phyloP scores from a whole-genome alignment of 2,113 vertebrate species.

The Serinus canaria region DNA sequence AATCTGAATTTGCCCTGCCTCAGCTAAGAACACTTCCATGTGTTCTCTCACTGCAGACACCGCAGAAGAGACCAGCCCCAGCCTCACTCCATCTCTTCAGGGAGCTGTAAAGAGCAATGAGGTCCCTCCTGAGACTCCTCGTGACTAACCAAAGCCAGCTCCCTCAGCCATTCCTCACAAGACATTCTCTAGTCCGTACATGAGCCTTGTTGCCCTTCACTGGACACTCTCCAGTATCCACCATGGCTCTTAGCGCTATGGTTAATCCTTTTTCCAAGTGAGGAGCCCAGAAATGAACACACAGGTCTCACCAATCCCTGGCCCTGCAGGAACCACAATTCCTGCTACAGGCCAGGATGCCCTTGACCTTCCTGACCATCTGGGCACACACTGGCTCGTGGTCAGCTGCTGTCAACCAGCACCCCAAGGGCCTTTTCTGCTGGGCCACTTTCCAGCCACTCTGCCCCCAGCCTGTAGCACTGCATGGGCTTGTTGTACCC shows the following conservation, averaged over 20 bases:
- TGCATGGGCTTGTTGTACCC: accelerated
- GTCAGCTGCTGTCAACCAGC: neutral
- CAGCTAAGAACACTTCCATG: neutral
- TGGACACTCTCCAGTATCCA: neutral
- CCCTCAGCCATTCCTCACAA: neutral
- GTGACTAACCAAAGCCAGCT: neutral
- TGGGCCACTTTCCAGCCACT: neutral
- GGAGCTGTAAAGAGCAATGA: neutral
- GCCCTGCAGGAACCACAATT: neutral
- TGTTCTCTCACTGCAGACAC: neutral
- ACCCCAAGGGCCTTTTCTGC: accelerated
- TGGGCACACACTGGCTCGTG: neutral
- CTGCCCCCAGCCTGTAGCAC: neutral
- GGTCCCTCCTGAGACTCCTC: neutral
- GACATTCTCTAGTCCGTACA: neutral
- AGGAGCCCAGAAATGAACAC: neutral
- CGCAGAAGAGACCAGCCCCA: accelerated
- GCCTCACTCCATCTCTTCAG: neutral
- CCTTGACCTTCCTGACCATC: neutral
- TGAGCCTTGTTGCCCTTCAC: neutral
- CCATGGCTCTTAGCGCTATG: no score
- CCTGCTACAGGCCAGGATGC: neutral
- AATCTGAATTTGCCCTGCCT: neutral
- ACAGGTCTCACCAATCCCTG: neutral
- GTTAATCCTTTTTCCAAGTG: neutral